Evolutionary conservation across 2,888 invertebrate genomes (phyloP), one percentile per base, ranked within the genome.

Genomic region (Tolmerus cingulatus): DNA sequence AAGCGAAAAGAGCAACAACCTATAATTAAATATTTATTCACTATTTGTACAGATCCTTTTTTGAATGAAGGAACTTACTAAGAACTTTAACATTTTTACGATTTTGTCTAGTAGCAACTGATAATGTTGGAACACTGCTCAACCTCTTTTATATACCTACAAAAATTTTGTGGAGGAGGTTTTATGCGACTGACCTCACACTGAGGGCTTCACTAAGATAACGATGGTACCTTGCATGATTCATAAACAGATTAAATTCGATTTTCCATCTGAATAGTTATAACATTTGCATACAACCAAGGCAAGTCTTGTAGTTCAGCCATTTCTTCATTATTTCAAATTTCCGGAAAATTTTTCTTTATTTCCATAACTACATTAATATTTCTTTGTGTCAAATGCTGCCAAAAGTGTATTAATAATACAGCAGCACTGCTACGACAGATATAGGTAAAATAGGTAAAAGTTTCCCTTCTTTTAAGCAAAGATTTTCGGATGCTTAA

Each of bases 1-100:
- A 87, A 57, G 85, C 74, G 51, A 87, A 86, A 43, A 87, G 86
- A 74, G 76, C 81, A 78, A 88, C 79, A 57, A 79, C 82, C 88
- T 88, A 5, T 78, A 78, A 78, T 23, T 37, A 78, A 43, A 12
- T 19, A 37, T 43, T n/a, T 23, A 78, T 66, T 23, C 23, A n/a
- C 40, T n/a, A 8, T 78, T 78, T 34, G 8, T 8, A 43, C 9
- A 40, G 23, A n/a, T 76, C 30, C 12, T 76, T 34, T 34, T 34
- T 78, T 78, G 0, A 37, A 1, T 19, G 43, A 78, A 43, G 14
- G 16, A 40, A 23, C 78, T 23, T 78, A 78, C 78, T 23, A 78
- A 78, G 78, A 78, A 78, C 43, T 23, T 78, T 19, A 23, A 43
- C 78, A 78, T 78, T 78, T 78, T 78, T 37, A 19, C 4, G 12